Percentiles rank a stretch among this genome's conserved stretches.
phyloP scores from a whole-genome alignment of 2,797 vertebrate genomes.

The Ctenochaetus hawaiiensis region DNA sequence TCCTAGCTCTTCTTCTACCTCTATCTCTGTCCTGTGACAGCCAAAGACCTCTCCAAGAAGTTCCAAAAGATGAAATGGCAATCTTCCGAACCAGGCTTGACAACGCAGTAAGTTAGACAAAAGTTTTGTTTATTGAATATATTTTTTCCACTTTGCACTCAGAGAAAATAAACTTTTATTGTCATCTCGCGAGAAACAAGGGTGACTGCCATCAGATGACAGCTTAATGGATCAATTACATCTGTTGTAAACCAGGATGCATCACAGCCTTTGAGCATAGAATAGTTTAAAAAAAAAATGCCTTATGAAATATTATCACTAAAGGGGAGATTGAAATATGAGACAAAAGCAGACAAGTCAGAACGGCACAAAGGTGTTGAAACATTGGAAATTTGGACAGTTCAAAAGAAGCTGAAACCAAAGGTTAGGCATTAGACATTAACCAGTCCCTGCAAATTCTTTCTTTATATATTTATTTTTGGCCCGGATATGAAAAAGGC shows the following conservation, averaged over 20 bases:
- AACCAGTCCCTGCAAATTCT: not conserved
- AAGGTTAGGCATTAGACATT: conserved; percentile 24
- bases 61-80: conserved; percentile 43
- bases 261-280: too few species aligned
- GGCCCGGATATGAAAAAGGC: not conserved
- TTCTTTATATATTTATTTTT: not conserved
- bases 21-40: conserved; percentile 75
- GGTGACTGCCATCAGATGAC: not conserved
- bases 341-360: conserved; percentile 22
- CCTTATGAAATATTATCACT: conserved; percentile 9
- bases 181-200: not conserved
- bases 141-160: not conserved
- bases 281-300: not conserved
- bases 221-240: not conserved
- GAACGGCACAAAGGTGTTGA: not conserved
- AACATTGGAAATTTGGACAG: not conserved
- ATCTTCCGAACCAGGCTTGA: conserved; percentile 46
- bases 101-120: conserved; percentile 58
- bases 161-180: not conserved
- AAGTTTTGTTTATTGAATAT: not conserved
- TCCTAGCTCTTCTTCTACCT: conserved; percentile 83
- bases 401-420: conserved; percentile 17
- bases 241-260: not conserved
- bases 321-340: not conserved
- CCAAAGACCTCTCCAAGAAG: not conserved